Percentiles rank a stretch among this genome's conserved stretches.
Evolutionary conservation across 2,113 vertebrate genomes (phyloP).

Genomic region (Nasalis larvatus): DNA sequence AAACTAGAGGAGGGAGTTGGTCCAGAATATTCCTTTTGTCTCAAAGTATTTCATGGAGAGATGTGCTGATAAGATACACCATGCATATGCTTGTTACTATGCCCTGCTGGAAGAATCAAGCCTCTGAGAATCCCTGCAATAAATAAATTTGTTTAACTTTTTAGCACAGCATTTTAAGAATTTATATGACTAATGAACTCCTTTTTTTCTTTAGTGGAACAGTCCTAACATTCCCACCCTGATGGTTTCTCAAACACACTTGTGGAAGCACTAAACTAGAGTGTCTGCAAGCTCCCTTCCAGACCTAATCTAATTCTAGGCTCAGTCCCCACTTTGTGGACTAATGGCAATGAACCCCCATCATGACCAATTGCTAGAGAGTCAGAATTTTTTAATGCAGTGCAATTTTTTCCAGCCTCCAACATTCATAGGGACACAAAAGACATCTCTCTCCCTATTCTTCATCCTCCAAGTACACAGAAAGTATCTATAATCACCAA

Average conservation of each 20-base stretch:
- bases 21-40: neutral
- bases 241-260: neutral
- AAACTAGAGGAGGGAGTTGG: neutral
- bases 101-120: neutral
- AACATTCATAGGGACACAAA: neutral
- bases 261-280: neutral
- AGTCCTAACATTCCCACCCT: neutral
- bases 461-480: neutral
- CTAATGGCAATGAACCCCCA: neutral
- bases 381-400: neutral
- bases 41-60: neutral
- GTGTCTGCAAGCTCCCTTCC: neutral
- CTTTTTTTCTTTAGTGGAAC: neutral
- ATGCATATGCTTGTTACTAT: neutral
- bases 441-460: neutral
- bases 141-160: constrained; percentile 10
- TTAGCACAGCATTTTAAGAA: neutral
- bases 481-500: neutral
- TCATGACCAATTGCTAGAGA: neutral
- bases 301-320: neutral
- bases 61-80: neutral
- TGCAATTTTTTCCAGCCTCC: neutral
- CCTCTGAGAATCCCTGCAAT: neutral
- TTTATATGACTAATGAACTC: neutral
- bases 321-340: neutral